Base-by-base conservation (phyloP, 2,888 invertebrate species). In the Cryptus armator region DNA sequence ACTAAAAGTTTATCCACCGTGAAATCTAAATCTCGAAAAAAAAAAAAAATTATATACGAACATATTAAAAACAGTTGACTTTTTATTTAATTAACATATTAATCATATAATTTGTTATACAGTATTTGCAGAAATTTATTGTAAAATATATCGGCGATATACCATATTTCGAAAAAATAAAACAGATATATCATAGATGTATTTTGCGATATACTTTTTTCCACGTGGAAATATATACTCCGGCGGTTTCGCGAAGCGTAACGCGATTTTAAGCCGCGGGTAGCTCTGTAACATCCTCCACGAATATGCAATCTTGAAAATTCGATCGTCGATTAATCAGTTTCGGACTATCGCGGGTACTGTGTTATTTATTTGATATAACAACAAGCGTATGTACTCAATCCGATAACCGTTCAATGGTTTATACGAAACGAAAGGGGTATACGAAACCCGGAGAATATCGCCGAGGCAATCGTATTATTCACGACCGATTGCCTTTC, bases 401-500 rank as follows among this genome's bases (percentile, higher is more conserved):
- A 9, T 9, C 16, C 64, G 43, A 72, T 59, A 72, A 24, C 59
- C 29, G 59, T 16, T 51, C 75, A 16, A 43, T n/a, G 12, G 24
- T 29, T 44, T 14, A 46, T 16, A 9, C n/a, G 16, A 12, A 70
- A 10, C 16, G 24, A 56, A 29, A 44, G 12, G 53, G 67, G 78
- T 67, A 24, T 32, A 10, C 37, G 12, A 14, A 48, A 29, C 19
- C 10, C 24, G 12, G 19, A 16, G 12, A 24, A 56, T 12, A 46
- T 53, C 62, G 48, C 67, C 64, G 14, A 46, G 37, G 72, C 64
- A 79, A 79, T 74, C 62, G 83, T 75, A 75, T 81, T 72, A 71
- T 59, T 72, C 62, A 59, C 72, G 67, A 43, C 44, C 77, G 81
- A 77, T 81, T 68, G 72, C 66, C 76, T 44, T 43, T 29, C 12